Base-by-base conservation (phyloP, 2,797 vertebrate species). In the Mus minutoides region DNA sequence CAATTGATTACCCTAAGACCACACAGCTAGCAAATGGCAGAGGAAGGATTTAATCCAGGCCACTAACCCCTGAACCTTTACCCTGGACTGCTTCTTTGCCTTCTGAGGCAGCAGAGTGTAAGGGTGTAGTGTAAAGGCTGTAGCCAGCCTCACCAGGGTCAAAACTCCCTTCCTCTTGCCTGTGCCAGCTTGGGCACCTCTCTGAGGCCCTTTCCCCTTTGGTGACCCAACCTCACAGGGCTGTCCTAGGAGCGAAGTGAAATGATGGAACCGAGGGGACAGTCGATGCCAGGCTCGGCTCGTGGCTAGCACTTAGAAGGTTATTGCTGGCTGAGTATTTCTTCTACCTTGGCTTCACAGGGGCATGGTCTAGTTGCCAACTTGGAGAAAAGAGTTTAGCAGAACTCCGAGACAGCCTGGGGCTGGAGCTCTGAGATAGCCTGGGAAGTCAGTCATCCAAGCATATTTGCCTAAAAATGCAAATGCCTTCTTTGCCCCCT, bases 371-470 rank as follows among this genome's bases (percentile, higher is more conserved):
- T 82, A 90, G 87, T 95, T 96, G 92, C 78, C 91, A 95, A 97
- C 96, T 97, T 97, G 56, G 56, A 97, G 95, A 90, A 90, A 92
- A 95, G 96, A 97, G 91, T 97, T 96, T 83, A 92, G 78, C 34
- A 12, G 92, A 96, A 76, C 94, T 95, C 86, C 21, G 90, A 94
- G 49, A 49, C 2, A 46, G 49, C 49, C 49, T 49, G 49, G 49
- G 49, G 49, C 49, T 9, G 8, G 49, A 46, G 43, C 43, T 46
- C 43, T 46, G 43, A 46, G 43, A 46, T 46, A 46, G 43, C 43
- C 80, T 82, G 56, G 7, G 3, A 91, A 91, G 95, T 92, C 96
- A 49, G 86, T 69, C 79, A 92, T 89, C 58, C 78, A 19, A 87
- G n/a, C 75, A 60, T 43, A 90, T 54, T 94, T 97, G 94, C 85